These are phyloP conservation scores for Phocides pigmalion DNA, from an alignment of 1,140 invertebrate genomes.

Conservation along the genomic window DNA sequence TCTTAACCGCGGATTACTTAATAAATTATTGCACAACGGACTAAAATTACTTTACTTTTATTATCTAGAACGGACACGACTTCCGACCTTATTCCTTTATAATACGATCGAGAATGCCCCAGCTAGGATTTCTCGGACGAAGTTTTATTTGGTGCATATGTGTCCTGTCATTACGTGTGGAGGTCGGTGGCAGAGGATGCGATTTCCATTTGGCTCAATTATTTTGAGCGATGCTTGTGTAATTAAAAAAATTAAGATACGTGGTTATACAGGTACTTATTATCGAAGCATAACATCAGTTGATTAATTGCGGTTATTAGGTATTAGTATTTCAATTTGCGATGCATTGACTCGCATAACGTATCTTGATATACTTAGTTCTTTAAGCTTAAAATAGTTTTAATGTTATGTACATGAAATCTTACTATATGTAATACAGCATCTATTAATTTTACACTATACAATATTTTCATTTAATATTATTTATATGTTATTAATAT, in stretches of 20 bases:
- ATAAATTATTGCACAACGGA: slow-evolving; percentile 51
- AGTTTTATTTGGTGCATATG: slow-evolving; percentile 30
- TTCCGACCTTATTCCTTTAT: slow-evolving; percentile 26
- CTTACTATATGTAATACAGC: too few species aligned
- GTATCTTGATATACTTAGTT: too few species aligned
- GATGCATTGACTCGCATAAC: too few species aligned
- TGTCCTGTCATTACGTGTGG: slow-evolving; percentile 75
- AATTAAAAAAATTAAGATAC: slow-evolving; percentile 43
- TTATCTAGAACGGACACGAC: neutral
- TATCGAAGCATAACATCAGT: too few species aligned
- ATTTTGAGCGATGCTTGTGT: slow-evolving; percentile 37
- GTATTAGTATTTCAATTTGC: too few species aligned
- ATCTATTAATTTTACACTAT: too few species aligned
- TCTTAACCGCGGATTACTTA: slow-evolving; percentile 59
- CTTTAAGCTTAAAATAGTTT: too few species aligned
- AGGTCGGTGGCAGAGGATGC: slow-evolving; percentile 62
- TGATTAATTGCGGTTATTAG: slow-evolving; percentile 26
- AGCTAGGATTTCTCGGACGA: neutral
- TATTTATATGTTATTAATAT: too few species aligned
- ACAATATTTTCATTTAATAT: too few species aligned
- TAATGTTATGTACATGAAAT: too few species aligned
- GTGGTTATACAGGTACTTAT: slow-evolving; percentile 8
- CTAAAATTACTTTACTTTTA: slow-evolving; percentile 18
- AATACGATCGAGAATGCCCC: slow-evolving; percentile 30
- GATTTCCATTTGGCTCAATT: slow-evolving; percentile 70